phyloP scores from a whole-genome alignment of 2,797 vertebrate species.

The Gouania willdenowi region DNA sequence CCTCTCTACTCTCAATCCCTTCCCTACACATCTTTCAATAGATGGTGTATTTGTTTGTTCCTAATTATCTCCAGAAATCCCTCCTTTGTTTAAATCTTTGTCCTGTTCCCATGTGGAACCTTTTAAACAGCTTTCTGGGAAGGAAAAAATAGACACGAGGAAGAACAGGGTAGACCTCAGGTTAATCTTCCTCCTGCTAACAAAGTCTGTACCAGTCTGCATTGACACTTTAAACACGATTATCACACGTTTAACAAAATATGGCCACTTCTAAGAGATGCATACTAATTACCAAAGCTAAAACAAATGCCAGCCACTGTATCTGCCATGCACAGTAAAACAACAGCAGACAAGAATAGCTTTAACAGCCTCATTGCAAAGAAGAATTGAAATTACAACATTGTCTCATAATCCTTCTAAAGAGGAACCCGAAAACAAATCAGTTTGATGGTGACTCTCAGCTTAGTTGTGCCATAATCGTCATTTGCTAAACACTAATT shows the following conservation, averaged over 20 bases:
- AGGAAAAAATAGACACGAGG: conserved; percentile 3
- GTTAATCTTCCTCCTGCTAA: conserved; percentile 32
- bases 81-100: conserved; percentile 59
- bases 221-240: not conserved
- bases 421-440: conserved; percentile 64
- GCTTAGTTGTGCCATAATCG: conserved; percentile 64
- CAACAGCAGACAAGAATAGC: conserved; percentile 42
- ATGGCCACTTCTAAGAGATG: not conserved
- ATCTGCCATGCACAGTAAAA: conserved; percentile 18
- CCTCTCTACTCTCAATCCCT: conserved; percentile 62
- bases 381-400: conserved; percentile 72
- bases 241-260: not conserved
- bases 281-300: not conserved
- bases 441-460: conserved; percentile 53
- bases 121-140: conserved; percentile 49
- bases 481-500: conserved; percentile 68
- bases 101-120: conserved; percentile 51
- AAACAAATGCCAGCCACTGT: not conserved
- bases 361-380: conserved; percentile 43
- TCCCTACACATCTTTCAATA: conserved; percentile 43
- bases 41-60: conserved; percentile 55
- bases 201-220: conserved; percentile 7
- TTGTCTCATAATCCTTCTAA: conserved; percentile 74
- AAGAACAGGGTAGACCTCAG: conserved; percentile 20
- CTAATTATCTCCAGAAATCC: conserved; percentile 72